phyloP scores from a whole-genome alignment of 2,113 vertebrate species.

The Zosterops japonicus region DNA sequence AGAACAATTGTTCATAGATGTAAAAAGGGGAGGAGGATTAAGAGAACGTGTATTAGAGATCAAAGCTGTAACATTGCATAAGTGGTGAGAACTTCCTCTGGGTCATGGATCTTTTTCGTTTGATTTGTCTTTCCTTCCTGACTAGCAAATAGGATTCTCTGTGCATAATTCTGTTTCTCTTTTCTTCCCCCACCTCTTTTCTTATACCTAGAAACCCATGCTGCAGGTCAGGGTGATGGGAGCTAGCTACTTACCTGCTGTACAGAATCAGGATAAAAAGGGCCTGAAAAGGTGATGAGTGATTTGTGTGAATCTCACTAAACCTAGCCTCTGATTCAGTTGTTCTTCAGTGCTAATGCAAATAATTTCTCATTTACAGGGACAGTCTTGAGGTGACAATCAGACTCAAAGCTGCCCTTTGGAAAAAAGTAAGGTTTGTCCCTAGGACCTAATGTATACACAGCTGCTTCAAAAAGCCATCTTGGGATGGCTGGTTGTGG shows the following conservation, averaged over 20 bases:
- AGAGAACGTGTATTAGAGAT: background rate
- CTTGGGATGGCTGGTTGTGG: background rate
- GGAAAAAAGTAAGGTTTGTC: background rate
- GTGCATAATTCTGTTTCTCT: background rate
- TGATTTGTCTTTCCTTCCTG: background rate
- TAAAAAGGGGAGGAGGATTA: background rate
- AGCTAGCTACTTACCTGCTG: background rate
- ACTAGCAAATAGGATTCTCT: background rate
- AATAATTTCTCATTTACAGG: background rate
- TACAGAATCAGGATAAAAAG: background rate
- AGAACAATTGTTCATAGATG: background rate
- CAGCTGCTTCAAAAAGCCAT: background rate
- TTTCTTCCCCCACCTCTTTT: background rate
- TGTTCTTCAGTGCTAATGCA: background rate
- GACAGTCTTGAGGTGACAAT: background rate
- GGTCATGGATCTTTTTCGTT: background rate
- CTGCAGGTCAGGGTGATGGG: background rate
- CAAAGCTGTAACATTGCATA: slow-evolving; percentile 2
- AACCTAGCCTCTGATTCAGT: background rate
- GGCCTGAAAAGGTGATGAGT: background rate
- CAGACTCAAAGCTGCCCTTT: background rate
- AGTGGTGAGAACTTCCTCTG: background rate
- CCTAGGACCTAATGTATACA: background rate
- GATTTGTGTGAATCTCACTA: background rate
- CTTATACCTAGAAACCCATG: background rate